phyloP scores from a whole-genome alignment of 2,113 vertebrate genomes.

The Tachycineta bicolor region DNA sequence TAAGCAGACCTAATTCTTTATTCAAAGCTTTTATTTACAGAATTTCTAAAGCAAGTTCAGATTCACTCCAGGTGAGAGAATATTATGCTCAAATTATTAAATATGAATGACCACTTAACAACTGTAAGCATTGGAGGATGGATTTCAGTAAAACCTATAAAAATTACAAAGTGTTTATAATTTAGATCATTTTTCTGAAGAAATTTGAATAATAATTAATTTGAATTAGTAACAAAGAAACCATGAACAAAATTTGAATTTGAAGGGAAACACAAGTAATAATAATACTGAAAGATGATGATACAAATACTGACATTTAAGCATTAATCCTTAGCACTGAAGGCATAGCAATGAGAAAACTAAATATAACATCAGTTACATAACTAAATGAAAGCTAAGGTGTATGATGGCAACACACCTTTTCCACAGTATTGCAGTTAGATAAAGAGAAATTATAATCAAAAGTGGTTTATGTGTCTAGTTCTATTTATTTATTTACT shows the following conservation, averaged over 20 bases:
- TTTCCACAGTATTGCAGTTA: background rate
- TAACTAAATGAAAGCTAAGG: background rate
- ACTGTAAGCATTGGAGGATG: background rate
- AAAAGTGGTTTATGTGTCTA: background rate
- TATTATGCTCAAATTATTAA: background rate
- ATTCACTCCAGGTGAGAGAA: background rate
- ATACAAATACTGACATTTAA: constrained; percentile 11
- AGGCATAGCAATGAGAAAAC: background rate
- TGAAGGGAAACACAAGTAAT: background rate
- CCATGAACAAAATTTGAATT: background rate
- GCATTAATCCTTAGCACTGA: background rate
- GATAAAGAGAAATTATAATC: background rate
- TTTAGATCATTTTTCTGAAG: background rate
- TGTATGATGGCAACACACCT: background rate
- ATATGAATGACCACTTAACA: background rate
- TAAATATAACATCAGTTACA: background rate
- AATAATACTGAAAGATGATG: background rate
- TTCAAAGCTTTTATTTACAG: background rate
- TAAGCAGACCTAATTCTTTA: background rate
- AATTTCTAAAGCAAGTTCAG: background rate
- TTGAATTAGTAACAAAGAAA: background rate
- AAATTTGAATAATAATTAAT: background rate
- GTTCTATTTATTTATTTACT: background rate
- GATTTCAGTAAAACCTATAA: background rate
- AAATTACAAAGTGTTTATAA: background rate